A percentile compares a stretch with the other conserved stretches of the same genome.
Evolutionary conservation across 2,888 invertebrate species (phyloP).

Genomic region (Buathra laborator): DNA sequence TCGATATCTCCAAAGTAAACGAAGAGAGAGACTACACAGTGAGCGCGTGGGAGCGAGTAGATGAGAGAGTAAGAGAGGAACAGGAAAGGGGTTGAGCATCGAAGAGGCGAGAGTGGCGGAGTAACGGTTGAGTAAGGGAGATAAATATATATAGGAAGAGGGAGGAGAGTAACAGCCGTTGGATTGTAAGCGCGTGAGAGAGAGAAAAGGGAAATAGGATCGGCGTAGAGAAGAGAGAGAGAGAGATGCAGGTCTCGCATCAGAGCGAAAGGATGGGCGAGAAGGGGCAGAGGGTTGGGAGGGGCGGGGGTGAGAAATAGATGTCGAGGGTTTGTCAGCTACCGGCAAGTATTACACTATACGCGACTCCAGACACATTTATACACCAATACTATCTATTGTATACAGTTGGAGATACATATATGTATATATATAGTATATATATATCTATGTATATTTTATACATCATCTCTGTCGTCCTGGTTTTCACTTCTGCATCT

Average conservation of each 20-base stretch:
- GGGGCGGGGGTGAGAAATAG: constrained; percentile 78
- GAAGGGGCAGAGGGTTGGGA: constrained; percentile 55
- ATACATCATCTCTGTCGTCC: constrained; percentile 51
- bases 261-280: constrained; percentile 40
- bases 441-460: background rate
- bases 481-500: constrained; percentile 29
- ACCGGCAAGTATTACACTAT: constrained; percentile 81
- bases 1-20: constrained; percentile 85
- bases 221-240: constrained; percentile 52
- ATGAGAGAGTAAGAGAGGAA: constrained; percentile 43
- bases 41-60: constrained; percentile 34
- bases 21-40: constrained; percentile 78
- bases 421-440: constrained; percentile 19
- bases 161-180: constrained; percentile 11
- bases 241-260: constrained; percentile 55
- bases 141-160: constrained; percentile 40
- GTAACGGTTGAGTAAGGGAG: constrained; percentile 58
- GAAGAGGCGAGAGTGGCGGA: constrained; percentile 60
- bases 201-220: constrained; percentile 43
- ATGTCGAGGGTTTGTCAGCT: constrained; percentile 84
- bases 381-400: constrained; percentile 28
- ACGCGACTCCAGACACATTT: constrained; percentile 65
- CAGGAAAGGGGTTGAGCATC: constrained; percentile 59
- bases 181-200: constrained; percentile 39
- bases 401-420: background rate